These are phyloP conservation scores for Drosophila mulleri DNA, from an alignment of 2,888 invertebrate species.

Conservation along the genomic window DNA sequence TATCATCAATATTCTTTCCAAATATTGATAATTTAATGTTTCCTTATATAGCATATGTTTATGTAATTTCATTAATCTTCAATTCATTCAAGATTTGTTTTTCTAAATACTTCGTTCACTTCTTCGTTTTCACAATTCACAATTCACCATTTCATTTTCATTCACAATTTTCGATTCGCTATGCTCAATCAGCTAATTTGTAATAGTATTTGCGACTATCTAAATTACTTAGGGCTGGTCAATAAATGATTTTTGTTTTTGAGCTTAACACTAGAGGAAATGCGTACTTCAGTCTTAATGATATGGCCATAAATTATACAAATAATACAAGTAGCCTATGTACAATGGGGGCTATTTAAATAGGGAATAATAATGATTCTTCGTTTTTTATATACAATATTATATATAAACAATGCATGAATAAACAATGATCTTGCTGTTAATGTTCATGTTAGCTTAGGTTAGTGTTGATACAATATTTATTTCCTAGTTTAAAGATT, in stretches of 20 bases:
- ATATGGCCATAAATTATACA: constrained; percentile 21
- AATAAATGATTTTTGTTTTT: constrained; percentile 9
- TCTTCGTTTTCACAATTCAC: too few species aligned
- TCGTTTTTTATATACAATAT: too few species aligned
- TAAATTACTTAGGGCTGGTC: constrained; percentile 19
- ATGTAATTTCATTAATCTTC: too few species aligned
- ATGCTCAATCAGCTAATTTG: neutral
- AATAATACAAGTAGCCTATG: constrained; percentile 1
- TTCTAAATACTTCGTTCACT: neutral
- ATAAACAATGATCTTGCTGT: neutral
- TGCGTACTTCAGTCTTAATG: constrained; percentile 31
- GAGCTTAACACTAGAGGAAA: constrained; percentile 40
- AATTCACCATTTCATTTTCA: neutral
- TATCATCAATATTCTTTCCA: too few species aligned
- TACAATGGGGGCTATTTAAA: constrained; percentile 12
- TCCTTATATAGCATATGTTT: too few species aligned
- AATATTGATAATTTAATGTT: too few species aligned
- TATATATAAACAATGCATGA: neutral
- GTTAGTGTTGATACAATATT: neutral
- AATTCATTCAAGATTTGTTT: neutral
- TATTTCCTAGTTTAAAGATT: too few species aligned
- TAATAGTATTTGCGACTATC: constrained; percentile 22
- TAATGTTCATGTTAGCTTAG: neutral
- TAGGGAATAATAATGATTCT: neutral
- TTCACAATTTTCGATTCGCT: neutral